Evolutionary conservation across 2,113 vertebrate species (phyloP).

Genomic region (Nymphicus hollandicus): DNA sequence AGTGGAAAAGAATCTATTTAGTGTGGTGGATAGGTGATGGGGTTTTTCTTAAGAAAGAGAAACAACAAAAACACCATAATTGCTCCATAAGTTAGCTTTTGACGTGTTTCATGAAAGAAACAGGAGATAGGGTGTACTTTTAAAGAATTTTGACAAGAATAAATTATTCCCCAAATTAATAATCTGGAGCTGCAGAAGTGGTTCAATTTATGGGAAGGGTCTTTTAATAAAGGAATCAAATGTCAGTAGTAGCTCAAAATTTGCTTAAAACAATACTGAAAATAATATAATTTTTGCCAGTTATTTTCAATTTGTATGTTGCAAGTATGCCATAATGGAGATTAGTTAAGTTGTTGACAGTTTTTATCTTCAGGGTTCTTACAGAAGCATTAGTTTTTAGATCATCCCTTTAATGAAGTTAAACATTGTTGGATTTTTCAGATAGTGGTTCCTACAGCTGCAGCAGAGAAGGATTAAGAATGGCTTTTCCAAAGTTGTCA

Average conservation of each 20-base stretch:
- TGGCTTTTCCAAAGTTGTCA: not conserved
- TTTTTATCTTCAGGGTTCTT: not conserved
- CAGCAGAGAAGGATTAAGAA: not conserved
- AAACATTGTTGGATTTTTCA: not conserved
- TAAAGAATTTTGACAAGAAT: not conserved
- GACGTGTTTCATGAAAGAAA: not conserved
- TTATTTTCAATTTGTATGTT: not conserved
- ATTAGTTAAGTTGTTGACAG: not conserved
- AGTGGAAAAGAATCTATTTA: conserved; percentile 38
- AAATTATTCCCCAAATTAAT: not conserved
- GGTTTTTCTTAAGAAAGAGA: not conserved
- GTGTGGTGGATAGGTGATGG: not conserved
- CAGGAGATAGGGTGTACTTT: not conserved
- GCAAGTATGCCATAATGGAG: not conserved
- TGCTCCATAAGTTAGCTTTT: not conserved
- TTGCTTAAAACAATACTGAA: not conserved
- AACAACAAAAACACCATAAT: not conserved
- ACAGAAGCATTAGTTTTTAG: not conserved
- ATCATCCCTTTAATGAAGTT: not conserved
- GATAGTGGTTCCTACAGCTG: not conserved
- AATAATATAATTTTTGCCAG: not conserved
- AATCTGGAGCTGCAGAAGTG: not conserved
- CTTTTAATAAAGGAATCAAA: not conserved
- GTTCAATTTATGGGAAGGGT: not conserved
- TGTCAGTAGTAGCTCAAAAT: not conserved